A percentile compares a stretch with the other conserved stretches of the same genome.
Conservation (phyloP, 2,113 vertebrate genomes). For the Dromaius novaehollandiae region DNA sequence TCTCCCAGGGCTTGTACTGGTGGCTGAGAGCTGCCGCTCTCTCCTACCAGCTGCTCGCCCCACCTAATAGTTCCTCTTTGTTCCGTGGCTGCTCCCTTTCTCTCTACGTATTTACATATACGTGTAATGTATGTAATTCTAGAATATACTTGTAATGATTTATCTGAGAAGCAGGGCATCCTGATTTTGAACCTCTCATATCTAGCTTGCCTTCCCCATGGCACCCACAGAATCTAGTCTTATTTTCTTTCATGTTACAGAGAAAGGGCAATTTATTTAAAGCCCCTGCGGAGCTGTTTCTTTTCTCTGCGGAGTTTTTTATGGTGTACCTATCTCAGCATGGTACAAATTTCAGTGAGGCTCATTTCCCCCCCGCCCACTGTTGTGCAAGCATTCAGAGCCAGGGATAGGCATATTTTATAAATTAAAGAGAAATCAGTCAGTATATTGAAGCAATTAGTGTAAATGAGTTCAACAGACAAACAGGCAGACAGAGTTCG, state of each 20-base stretch:
- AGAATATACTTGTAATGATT: background rate
- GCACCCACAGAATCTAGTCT: background rate
- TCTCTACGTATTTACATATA: background rate
- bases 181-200: background rate
- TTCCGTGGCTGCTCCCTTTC: conserved; percentile 3
- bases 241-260: background rate
- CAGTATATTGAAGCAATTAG: conserved; percentile 44
- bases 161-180: background rate
- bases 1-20: background rate
- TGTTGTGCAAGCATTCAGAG: background rate
- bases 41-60: conserved; percentile 35
- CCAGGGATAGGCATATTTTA: conserved; percentile 5
- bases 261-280: background rate
- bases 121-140: background rate
- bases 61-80: conserved; percentile 15
- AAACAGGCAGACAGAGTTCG: background rate
- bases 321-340: background rate
- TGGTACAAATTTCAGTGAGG: background rate
- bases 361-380: background rate
- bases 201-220: background rate
- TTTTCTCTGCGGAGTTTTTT: background rate
- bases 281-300: background rate
- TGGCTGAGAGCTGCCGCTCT: background rate
- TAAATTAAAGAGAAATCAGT: conserved; percentile 54
- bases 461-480: conserved; percentile 44